Conservation (phyloP, 2,113 vertebrate genomes). For the Dipodomys merriami region DNA sequence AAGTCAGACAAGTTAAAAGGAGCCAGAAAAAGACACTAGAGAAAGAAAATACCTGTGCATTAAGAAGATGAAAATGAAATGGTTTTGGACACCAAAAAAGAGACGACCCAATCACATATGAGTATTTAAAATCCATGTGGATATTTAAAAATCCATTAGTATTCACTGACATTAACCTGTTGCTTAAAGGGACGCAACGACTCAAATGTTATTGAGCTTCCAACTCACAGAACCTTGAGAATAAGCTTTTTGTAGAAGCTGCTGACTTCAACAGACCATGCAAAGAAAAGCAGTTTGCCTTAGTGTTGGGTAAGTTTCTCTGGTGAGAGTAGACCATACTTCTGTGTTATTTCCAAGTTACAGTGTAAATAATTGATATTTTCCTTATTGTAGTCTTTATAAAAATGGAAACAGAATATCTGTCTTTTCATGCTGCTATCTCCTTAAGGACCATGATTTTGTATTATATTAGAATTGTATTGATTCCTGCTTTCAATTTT, state of each 20-base stretch:
- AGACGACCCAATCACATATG: background rate
- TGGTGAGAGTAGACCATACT: background rate
- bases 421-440: background rate
- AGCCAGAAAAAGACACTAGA: background rate
- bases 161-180: background rate
- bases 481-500: background rate
- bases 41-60: too few relatives aligned
- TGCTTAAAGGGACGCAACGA: background rate
- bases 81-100: background rate
- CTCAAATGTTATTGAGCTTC: too few relatives aligned
- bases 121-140: background rate
- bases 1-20: background rate
- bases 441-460: background rate
- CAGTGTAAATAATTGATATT: background rate
- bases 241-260: background rate
- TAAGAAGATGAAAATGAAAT: background rate
- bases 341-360: background rate
- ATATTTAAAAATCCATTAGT: background rate
- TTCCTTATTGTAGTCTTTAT: background rate
- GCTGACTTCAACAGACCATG: background rate
- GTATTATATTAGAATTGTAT: background rate
- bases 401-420: background rate
- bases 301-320: background rate
- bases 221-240: background rate
- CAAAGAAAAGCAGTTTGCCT: background rate